Conservation (phyloP, 2,888 invertebrate genomes). For the Trichogramma evanescens region DNA sequence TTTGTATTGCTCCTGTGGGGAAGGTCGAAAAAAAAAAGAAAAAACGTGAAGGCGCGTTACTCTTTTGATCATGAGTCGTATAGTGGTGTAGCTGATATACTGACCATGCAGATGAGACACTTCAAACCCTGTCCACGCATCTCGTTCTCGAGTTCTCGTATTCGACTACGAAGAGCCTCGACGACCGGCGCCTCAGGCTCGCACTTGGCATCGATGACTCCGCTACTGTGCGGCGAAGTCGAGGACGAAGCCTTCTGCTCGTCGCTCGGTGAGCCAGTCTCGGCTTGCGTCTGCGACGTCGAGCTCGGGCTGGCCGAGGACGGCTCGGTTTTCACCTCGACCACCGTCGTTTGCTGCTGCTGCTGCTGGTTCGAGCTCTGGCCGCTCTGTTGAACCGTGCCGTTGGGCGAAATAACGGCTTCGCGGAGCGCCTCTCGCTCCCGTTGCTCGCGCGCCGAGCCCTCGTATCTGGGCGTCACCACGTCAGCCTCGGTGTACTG, state of each 20-base stretch:
- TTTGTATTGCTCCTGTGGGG: constrained; percentile 63
- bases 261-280: neutral
- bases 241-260: constrained; percentile 3
- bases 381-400: constrained; percentile 32
- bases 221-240: constrained; percentile 8
- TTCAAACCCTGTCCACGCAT: constrained; percentile 61
- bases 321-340: constrained; percentile 44
- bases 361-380: constrained; percentile 38
- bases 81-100: constrained; percentile 18
- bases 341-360: constrained; percentile 30
- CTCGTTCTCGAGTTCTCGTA: constrained; percentile 66
- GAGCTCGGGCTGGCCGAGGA: constrained; percentile 36
- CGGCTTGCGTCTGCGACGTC: constrained; percentile 26
- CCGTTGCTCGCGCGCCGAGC: constrained; percentile 49
- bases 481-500: constrained; percentile 78
- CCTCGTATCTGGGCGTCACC: constrained; percentile 51
- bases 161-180: constrained; percentile 68
- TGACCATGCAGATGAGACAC: constrained; percentile 79
- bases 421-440: constrained; percentile 53
- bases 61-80: neutral
- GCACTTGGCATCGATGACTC: constrained; percentile 15
- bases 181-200: constrained; percentile 48
- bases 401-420: constrained; percentile 49
- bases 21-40: neutral
- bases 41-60: neutral